Percentiles rank a stretch among this genome's conserved stretches.
phyloP scores from a whole-genome alignment of 2,113 vertebrate genomes.

The Eulemur macaco region DNA sequence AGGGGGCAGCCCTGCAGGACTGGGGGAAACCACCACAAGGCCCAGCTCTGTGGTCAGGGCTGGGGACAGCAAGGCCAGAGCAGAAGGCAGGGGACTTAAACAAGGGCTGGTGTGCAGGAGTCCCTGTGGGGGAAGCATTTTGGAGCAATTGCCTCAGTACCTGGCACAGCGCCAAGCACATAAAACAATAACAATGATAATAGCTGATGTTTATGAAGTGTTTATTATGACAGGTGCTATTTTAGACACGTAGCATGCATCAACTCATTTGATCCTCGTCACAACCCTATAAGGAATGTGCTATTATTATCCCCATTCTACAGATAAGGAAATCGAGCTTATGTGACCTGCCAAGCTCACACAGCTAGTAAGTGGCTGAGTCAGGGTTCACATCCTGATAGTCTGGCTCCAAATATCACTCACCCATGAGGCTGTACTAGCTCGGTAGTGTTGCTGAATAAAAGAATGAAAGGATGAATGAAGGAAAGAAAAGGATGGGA shows the following conservation, averaged over 20 bases:
- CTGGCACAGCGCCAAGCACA: conserved; percentile 24
- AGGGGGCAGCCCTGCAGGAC: not conserved
- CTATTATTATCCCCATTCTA: conserved; percentile 64
- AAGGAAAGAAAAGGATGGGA: not conserved
- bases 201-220: not conserved
- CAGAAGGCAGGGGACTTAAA: not conserved
- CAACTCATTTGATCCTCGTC: not conserved
- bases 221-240: conserved; percentile 30
- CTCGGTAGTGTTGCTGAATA: not conserved
- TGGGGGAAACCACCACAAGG: not conserved
- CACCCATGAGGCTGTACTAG: not conserved
- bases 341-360: not conserved
- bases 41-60: not conserved
- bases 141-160: not conserved
- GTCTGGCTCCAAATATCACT: not conserved
- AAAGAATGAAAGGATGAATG: not conserved
- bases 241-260: not conserved
- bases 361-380: not conserved
- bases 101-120: not conserved
- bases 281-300: conserved; percentile 2
- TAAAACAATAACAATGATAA: not conserved
- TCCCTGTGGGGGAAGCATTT: not conserved
- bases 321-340: conserved; percentile 49
- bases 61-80: not conserved
- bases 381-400: not conserved